phyloP scores from a whole-genome alignment of 2,797 vertebrate genomes.

The Emys orbicularis region DNA sequence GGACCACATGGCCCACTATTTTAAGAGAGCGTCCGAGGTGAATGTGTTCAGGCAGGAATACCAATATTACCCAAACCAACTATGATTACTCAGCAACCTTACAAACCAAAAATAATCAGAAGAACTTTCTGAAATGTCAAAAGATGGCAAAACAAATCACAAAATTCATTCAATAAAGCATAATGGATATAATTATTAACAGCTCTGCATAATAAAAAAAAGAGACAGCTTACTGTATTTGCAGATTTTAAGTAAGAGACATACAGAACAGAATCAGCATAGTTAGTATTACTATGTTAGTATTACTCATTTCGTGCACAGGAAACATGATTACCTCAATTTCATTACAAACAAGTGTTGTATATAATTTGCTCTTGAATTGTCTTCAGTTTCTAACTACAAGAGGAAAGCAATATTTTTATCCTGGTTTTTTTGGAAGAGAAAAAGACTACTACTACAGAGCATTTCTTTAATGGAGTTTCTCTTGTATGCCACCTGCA shows the following conservation, averaged over 20 bases:
- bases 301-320: not conserved
- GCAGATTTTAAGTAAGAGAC: not conserved
- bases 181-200: not conserved
- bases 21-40: not conserved
- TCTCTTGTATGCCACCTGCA: not conserved
- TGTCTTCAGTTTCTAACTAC: not conserved
- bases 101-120: not conserved
- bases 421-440: not conserved
- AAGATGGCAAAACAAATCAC: not conserved
- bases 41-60: not conserved
- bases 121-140: not conserved
- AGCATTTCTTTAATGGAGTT: not conserved
- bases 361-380: not conserved
- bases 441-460: not conserved
- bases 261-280: not conserved
- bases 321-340: not conserved
- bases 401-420: not conserved
- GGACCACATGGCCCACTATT: not conserved
- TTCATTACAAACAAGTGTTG: not conserved
- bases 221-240: not conserved
- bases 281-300: not conserved
- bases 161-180: not conserved
- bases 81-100: not conserved
- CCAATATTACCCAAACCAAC: too few species aligned
- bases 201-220: not conserved